These are phyloP conservation scores for Scomber scombrus DNA, from an alignment of 2,113 vertebrate species.

Conservation along the genomic window DNA sequence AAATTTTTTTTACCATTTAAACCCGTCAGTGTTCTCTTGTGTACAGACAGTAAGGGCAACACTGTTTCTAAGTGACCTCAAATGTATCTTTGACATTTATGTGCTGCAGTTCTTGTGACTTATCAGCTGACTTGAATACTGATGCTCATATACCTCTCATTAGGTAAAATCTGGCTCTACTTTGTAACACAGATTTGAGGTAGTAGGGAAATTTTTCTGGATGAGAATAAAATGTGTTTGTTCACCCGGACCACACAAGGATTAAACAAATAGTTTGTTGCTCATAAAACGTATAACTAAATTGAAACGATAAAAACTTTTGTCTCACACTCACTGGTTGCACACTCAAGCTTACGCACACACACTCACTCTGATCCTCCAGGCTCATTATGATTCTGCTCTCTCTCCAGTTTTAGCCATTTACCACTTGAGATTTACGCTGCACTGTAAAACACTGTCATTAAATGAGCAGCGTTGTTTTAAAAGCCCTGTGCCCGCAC, in stretches of 20 bases:
- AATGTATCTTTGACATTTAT: not conserved
- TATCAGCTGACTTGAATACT: not conserved
- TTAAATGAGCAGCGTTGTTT: constrained; percentile 58
- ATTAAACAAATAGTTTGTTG: not conserved
- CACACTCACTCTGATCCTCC: constrained; percentile 24
- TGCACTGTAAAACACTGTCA: constrained; percentile 62
- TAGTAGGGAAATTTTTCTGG: not conserved
- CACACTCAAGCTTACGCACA: not conserved
- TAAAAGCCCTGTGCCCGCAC: constrained; percentile 51
- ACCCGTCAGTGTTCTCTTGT: not conserved
- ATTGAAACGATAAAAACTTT: constrained; percentile 10
- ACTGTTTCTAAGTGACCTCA: not conserved
- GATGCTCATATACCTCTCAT: no score
- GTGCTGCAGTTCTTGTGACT: not conserved
- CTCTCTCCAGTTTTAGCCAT: constrained; percentile 54
- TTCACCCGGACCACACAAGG: not conserved
- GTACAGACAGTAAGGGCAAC: not conserved
- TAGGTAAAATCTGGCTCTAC: not conserved
- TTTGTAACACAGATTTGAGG: not conserved
- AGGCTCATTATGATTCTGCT: constrained; percentile 57
- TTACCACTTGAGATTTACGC: constrained; percentile 68
- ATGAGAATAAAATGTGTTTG: not conserved
- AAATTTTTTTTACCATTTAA: no score
- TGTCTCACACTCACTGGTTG: not conserved
- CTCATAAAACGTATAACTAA: constrained; percentile 13